Evolutionary conservation across 2,113 vertebrate species (phyloP), one percentile per base, ranked within the genome.

Genomic region (Quiscalus mexicanus): DNA sequence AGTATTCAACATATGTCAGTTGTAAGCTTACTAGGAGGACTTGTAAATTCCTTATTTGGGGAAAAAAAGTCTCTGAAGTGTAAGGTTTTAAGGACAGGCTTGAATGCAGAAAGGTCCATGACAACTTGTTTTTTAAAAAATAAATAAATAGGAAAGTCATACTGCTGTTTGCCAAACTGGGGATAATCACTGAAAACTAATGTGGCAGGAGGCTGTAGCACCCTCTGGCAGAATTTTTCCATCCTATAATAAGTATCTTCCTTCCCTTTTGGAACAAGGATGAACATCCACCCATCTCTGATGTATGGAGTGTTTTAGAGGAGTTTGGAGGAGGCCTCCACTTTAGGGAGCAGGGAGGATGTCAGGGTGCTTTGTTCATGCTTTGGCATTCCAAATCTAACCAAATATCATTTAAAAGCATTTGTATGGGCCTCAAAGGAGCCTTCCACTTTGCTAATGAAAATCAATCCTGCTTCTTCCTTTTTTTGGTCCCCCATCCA

Each of bases 231-330:
- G 58, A 64, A 28, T 44, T 62, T 37, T 86, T 79, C 31, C 11
- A 3, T 62, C 44, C 12, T 86, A 8, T 50, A 39, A 1, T 55
- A 45, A 25, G 18, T 27, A 20, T 24, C 33, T 60, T 39, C 39
- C 19, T 67, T 92, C 13, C 25, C 41, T 75, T 10, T 9, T 41
- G 60, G 27, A 71, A 21, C 15, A 68, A 21, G 7, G 21, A 55
- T 50, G 52, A 45, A 33, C 0, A 0, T 50, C n/a, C 15, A 20
- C 30, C 9, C 9, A 18, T 6, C 5, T 49, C 44, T 5, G 1
- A 3, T 59, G 15, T 22, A 16, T 2, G 2, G 63, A 68, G 28
- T 2, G 13, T 25, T 62, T 70, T 47, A 35, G 15, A 67, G 28
- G 21, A 84, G 31, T 9, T 23, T 0, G 1, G 39, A 62, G 27